Base-by-base conservation (phyloP, 2,113 vertebrate genomes). In the Labeo catla region DNA sequence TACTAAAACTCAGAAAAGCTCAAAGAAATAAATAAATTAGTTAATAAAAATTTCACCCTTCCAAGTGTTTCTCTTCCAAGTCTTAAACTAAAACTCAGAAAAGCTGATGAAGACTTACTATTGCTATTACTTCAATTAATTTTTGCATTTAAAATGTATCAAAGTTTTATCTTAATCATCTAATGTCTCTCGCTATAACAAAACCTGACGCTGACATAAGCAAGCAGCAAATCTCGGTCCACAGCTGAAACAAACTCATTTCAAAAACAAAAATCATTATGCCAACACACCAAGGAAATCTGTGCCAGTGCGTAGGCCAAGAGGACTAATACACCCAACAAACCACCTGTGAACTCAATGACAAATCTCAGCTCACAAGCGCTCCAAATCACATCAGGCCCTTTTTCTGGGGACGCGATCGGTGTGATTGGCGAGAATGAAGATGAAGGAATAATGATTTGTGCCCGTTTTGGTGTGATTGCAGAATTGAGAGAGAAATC, bases 401-500 rank as follows among this genome's bases (percentile, higher is more conserved):
- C 52, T 43, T 12, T 79, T 43, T 43, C 68, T 72, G 36, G 0
- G 16, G 16, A 19, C 0, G 66, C 4, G 66, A 70, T 9, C 2
- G 39, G 2, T 13, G 54, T 45, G 36, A 63, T 16, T 78, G 11
- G 19, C 19, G 47, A 34, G 8, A 39, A 9, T 66, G 34, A 73
- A 83, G 47, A 83, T 73, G 39, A n/a, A 63, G 28, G 36, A 72
- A 80, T 47, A 77, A 65, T 86, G 19, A 77, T 79, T 77, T 52
- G 12, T 21, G 49, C 54, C 50, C 50, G 39, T 81, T 86, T 39
- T 52, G 23, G 61, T 8, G 57, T 73, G 77, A 70, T 54, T 66
- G 66, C 45, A 57, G 49, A 81, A 81, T 81, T 45, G 50, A 65
- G 15, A 52, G 57, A 68, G 43, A 79, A 85, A 87, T 43, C 80